phyloP scores from a whole-genome alignment of 2,888 invertebrate genomes.

The Crossocerus cetratus region DNA sequence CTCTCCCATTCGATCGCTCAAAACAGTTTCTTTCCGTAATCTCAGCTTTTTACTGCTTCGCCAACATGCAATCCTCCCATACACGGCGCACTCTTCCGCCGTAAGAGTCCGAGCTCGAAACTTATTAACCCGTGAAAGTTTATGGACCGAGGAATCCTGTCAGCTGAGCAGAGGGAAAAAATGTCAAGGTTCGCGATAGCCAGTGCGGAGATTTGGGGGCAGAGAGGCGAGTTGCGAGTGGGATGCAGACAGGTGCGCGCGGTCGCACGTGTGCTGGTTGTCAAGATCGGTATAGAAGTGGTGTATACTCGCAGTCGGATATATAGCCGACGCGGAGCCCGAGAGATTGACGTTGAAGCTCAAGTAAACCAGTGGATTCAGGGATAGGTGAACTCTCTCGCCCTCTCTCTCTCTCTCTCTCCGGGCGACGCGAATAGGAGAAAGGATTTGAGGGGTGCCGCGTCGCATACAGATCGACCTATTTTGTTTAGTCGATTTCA shows the following conservation, averaged over 20 bases:
- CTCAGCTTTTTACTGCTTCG: background rate
- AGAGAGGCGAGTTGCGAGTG: background rate
- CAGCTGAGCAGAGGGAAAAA: background rate
- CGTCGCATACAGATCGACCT: conserved; percentile 58
- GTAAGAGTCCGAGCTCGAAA: too few species aligned
- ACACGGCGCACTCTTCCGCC: too few species aligned
- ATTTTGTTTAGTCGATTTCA: conserved; percentile 56
- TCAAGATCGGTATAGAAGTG: conserved; percentile 43
- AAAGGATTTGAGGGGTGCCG: conserved; percentile 45
- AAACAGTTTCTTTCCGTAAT: background rate
- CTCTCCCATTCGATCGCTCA: background rate
- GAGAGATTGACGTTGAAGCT: conserved; percentile 43
- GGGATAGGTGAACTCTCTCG: background rate
- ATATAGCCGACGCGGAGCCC: conserved; percentile 33
- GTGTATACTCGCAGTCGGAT: conserved; percentile 26
- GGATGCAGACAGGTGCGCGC: conserved; percentile 17
- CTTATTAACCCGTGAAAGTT: too few species aligned
- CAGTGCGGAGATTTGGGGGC: background rate
- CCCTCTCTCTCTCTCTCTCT: conserved; percentile 16
- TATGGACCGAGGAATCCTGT: too few species aligned
- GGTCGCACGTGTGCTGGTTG: too few species aligned
- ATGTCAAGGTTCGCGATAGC: background rate
- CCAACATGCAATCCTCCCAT: too few species aligned
- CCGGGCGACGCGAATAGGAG: conserved; percentile 29
- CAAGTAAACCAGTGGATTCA: conserved; percentile 14